Percentiles rank a stretch among this genome's conserved stretches.
Conservation (phyloP, 2,888 invertebrate species). For the Luperina testacea region DNA sequence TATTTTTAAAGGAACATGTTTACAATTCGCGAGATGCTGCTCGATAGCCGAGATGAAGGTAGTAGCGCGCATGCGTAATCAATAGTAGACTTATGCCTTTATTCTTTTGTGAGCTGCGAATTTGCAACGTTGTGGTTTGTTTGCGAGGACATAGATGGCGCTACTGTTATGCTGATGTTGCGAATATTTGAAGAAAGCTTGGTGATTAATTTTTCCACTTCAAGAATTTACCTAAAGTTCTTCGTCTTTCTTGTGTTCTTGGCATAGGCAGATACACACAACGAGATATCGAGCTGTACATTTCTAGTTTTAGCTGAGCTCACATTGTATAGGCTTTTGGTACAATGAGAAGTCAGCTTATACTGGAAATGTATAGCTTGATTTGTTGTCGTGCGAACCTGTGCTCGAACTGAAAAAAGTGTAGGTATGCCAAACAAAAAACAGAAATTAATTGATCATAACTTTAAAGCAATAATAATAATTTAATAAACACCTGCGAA, state of each 20-base stretch:
- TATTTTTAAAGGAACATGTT: conserved; percentile 72
- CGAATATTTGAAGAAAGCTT: neutral
- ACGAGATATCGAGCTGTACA: neutral
- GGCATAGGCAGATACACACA: neutral
- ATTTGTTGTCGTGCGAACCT: neutral
- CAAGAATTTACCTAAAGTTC: neutral
- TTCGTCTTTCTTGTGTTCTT: neutral
- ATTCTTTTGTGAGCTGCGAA: conserved; percentile 18
- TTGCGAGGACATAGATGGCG: conserved; percentile 60
- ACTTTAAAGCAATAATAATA: neutral
- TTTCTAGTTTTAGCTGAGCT: neutral
- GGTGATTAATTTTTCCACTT: accelerated
- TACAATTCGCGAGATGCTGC: conserved; percentile 67
- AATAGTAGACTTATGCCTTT: conserved; percentile 72
- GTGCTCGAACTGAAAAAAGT: neutral
- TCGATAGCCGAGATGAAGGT: conserved; percentile 61
- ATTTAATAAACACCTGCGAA: neutral
- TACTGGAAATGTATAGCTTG: neutral
- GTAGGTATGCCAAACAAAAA: neutral
- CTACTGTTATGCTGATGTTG: conserved; percentile 9
- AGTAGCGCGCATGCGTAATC: conserved; percentile 84
- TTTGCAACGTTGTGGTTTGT: conserved; percentile 55
- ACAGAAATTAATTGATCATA: neutral
- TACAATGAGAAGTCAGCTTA: neutral
- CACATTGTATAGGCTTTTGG: neutral